Evolutionary conservation across 1,140 invertebrate genomes (phyloP), one percentile per base, ranked within the genome.

Genomic region (Ptiloglossa arizonensis): DNA sequence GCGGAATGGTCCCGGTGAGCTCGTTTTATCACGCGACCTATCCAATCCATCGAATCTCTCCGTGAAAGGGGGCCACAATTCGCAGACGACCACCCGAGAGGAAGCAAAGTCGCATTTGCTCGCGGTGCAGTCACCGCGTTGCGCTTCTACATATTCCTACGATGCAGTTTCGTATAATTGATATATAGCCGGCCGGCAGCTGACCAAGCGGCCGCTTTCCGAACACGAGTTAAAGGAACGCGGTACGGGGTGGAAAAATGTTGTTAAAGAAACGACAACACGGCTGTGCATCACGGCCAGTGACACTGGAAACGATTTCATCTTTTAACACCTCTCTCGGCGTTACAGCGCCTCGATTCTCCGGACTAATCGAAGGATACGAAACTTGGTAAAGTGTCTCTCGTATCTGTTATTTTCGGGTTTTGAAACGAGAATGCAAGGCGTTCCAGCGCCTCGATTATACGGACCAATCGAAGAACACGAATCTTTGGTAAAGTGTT

Each of bases 241-340:
- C n/a, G n/a, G n/a, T n/a, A n/a, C n/a, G n/a, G n/a, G n/a, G n/a
- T n/a, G n/a, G 54, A 70, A 64, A 74, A 63, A 72, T 60, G 52
- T 66, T 75, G 75, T 83, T 83, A 68, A 77, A 52, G 46, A 64
- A 32, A 44, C 70, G 76, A 79, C 79, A 83, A 83, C 79, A 70
- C 52, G 48, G 64, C 76, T 9, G 64, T 83, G 60, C 50, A 74
- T 83, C 81, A n/a, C n/a, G n/a, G n/a, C n/a, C n/a, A n/a, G n/a
- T n/a, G n/a, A n/a, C n/a, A n/a, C n/a, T n/a, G n/a, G n/a, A n/a
- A n/a, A n/a, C n/a, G n/a, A n/a, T n/a, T n/a, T n/a, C n/a, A n/a
- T n/a, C n/a, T n/a, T n/a, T n/a, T n/a, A n/a, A n/a, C n/a, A n/a
- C n/a, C n/a, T n/a, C n/a, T n/a, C n/a, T n/a, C n/a, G n/a, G n/a